Evolutionary conservation across 2,113 vertebrate species (phyloP).

Genomic region (Xiphorhynchus elegans): DNA sequence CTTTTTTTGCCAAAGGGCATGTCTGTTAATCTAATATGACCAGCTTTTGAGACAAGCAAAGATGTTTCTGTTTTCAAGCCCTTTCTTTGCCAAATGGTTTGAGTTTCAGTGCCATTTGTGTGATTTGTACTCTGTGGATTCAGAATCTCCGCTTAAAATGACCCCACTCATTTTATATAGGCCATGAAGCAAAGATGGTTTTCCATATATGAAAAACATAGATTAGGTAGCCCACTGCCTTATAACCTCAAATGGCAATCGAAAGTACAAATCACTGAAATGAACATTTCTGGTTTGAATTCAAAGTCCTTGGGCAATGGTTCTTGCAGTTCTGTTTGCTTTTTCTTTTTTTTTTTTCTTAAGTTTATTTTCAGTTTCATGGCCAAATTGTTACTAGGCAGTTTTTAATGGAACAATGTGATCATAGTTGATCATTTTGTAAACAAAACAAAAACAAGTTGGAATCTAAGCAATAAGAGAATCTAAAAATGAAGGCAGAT

Average conservation of each 20-base stretch:
- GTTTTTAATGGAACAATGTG: constrained; percentile 10
- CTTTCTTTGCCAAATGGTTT: background rate
- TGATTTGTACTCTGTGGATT: background rate
- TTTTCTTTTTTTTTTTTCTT: background rate
- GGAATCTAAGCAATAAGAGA: background rate
- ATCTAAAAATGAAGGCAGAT: background rate
- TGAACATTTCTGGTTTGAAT: constrained; percentile 17
- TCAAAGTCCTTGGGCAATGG: background rate
- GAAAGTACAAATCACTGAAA: background rate
- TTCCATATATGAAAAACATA: background rate
- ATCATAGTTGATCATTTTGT: constrained; percentile 3
- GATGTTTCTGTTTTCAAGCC: background rate
- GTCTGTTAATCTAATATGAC: background rate
- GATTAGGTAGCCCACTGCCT: background rate
- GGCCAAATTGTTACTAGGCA: constrained; percentile 27
- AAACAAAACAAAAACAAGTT: background rate
- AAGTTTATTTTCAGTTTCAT: background rate
- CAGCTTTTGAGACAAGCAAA: background rate
- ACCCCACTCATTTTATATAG: background rate
- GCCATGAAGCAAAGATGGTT: background rate
- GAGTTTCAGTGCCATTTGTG: background rate
- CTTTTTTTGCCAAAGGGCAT: background rate
- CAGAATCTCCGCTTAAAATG: background rate
- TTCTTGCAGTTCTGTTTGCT: background rate
- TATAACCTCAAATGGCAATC: background rate